Percentiles rank a stretch among this genome's conserved stretches.
These are phyloP conservation scores for Pogonophryne albipinna DNA, from an alignment of 2,797 vertebrate species.

Conservation along the genomic window DNA sequence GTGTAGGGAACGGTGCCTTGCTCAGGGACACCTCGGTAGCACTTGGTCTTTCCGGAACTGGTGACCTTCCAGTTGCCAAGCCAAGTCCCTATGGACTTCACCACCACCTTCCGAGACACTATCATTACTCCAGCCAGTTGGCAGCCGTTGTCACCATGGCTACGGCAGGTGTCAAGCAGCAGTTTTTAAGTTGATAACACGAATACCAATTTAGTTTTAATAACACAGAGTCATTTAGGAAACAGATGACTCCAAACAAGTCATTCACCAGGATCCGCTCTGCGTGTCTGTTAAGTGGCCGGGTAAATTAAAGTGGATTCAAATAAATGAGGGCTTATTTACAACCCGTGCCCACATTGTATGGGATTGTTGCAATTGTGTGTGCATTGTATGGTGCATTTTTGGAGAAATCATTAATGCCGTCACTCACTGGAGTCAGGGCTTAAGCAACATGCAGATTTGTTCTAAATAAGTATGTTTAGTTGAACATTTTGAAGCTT, in stretches of 20 bases:
- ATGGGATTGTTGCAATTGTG: slow-evolving; percentile 23
- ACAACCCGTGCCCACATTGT: slow-evolving; percentile 20
- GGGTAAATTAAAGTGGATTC: slow-evolving; percentile 67
- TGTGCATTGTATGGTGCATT: slow-evolving; percentile 24
- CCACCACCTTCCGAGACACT: slow-evolving; percentile 9
- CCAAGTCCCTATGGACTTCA: no score
- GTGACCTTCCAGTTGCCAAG: no score
- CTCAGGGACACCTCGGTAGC: no score
- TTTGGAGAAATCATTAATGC: slow-evolving; percentile 13
- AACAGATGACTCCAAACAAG: slow-evolving; percentile 70
- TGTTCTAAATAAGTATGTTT: slow-evolving; percentile 10
- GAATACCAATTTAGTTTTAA: slow-evolving; percentile 77
- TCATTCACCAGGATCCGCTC: slow-evolving; percentile 57
- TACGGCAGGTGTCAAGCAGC: slow-evolving; percentile 73
- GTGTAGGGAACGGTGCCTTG: no score
- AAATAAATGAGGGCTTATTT: slow-evolving; percentile 64
- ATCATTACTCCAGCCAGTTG: slow-evolving; percentile 67
- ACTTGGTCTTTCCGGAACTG: no score
- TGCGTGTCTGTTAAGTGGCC: slow-evolving; percentile 68
- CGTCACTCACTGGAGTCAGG: neutral
- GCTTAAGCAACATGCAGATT: slow-evolving; percentile 13
- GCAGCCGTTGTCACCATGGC: slow-evolving; percentile 70
- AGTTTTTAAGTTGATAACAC: slow-evolving; percentile 72
- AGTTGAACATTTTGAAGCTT: slow-evolving; percentile 11
- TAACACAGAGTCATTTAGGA: slow-evolving; percentile 72